Evolutionary conservation across 1,140 invertebrate species (phyloP).

Genomic region (Cyclina sinensis): DNA sequence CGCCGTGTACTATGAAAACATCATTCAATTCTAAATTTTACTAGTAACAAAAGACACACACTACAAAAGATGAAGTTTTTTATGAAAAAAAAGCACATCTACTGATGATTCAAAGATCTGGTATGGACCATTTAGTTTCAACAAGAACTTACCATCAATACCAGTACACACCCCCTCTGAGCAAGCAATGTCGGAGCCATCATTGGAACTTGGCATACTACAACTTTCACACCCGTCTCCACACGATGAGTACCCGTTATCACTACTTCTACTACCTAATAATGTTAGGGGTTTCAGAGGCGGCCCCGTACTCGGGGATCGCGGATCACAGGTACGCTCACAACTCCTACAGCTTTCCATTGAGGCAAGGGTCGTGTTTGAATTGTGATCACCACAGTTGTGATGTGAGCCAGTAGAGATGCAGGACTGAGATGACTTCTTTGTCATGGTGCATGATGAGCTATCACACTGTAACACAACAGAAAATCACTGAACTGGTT

Average conservation of each 20-base stretch:
- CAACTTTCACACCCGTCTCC: constrained; percentile 84
- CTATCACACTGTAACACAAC: constrained; percentile 76
- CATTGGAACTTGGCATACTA: constrained; percentile 84
- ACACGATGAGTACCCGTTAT: constrained; percentile 84
- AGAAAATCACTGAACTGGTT: no score
- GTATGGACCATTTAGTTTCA: no score
- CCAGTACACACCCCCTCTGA: constrained; percentile 78
- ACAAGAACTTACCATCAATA: constrained; percentile 72
- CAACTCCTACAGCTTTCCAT: constrained; percentile 74
- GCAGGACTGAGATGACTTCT: constrained; percentile 52
- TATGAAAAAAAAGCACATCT: no score
- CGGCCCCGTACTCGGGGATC: constrained; percentile 29
- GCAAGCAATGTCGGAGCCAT: constrained; percentile 82
- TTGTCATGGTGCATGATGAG: constrained; percentile 41
- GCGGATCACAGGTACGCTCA: constrained; percentile 59
- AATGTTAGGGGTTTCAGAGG: constrained; percentile 48
- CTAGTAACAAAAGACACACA: no score
- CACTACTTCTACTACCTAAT: constrained; percentile 73
- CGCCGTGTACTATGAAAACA: no score
- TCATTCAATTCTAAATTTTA: no score
- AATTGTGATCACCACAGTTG: constrained; percentile 74
- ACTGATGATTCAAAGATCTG: no score
- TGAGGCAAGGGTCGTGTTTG: constrained; percentile 75
- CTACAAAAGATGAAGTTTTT: no score
- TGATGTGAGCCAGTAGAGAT: constrained; percentile 49